Conservation (phyloP, 2,797 vertebrate genomes). For the Urosaurus nigricauda region DNA sequence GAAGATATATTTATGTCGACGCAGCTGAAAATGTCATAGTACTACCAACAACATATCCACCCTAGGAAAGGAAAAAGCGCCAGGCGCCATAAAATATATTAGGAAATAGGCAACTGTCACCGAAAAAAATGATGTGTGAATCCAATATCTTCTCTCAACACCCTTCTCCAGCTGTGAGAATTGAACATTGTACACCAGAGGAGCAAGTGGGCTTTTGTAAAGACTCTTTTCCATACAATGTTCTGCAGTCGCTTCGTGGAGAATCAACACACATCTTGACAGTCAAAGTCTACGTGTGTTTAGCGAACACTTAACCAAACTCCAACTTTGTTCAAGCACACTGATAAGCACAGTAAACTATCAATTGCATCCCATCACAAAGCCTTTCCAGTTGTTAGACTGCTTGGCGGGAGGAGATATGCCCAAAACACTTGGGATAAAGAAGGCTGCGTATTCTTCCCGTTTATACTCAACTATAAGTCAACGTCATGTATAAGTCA, state of each 20-base stretch:
- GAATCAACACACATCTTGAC: not conserved
- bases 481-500: no score
- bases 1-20: not conserved
- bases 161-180: not conserved
- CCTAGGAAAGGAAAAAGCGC: not conserved
- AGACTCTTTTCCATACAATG: not conserved
- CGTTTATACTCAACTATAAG: no score
- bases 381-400: conserved; percentile 16
- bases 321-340: conserved; percentile 13
- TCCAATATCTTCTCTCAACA: accelerated
- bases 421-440: conserved; percentile 21
- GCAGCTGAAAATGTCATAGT: not conserved
- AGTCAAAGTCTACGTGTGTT: not conserved
- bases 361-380: not conserved
- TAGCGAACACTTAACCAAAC: conserved; percentile 43
- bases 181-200: not conserved
- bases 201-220: conserved; percentile 2
- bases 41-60: not conserved
- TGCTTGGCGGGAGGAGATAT: not conserved
- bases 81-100: not conserved
- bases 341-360: not conserved
- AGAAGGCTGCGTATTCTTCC: conserved; percentile 48
- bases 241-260: not conserved
- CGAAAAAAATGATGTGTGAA: conserved; percentile 13
- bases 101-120: conserved; percentile 27